Evolutionary conservation across 1,140 invertebrate genomes (phyloP), one percentile per base, ranked within the genome.

Genomic region (Eupeodes corollae): DNA sequence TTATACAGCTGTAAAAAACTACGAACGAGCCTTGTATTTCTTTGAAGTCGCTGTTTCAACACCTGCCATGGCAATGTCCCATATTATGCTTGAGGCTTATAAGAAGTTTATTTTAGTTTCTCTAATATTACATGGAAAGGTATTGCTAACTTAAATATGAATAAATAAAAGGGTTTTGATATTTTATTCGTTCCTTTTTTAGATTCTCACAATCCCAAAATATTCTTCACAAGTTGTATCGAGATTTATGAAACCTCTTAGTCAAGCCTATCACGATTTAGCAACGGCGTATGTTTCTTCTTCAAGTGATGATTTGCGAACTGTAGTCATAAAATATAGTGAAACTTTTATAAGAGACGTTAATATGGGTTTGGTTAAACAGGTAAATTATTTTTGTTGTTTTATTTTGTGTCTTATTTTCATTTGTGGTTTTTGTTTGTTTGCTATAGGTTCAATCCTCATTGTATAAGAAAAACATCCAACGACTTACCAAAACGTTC

Each of bases 81-180:
- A 95, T 63, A 92, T 98, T 50, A 95, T 97, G 90, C 70, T 97
- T 19, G 93, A 97, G 73, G 83, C 91, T 11, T 97, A 96, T 61
- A 97, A 97, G 72, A 98, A 97, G 69, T 96, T 88, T 61, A 86
- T 95, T 56, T 73, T 97, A 41, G 82, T 97, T 26, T 91, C 89
- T 30, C 73, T 96, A 19, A 90, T 98, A 59, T 70, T 92, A 41
- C 81, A 92, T 73, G 92, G 92, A 59, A 94, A 90, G 73, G 81
- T 89, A 59, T 59, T n/a, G 49, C 5, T 54, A 54, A 16, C 11
- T 15, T 44, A 44, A n/a, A 5, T n/a, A n/a, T 3, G 31, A 44
- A 31, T 21, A n/a, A 3, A 44, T 14, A 35, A 6, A 12, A n/a
- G n/a, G n/a, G n/a, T n/a, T n/a, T n/a, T n/a, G n/a, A n/a, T n/a